Percentiles rank a stretch among this genome's conserved stretches.
These are phyloP conservation scores for Prionailurus bengalensis DNA, from an alignment of 2,113 vertebrate genomes.

Conservation along the genomic window DNA sequence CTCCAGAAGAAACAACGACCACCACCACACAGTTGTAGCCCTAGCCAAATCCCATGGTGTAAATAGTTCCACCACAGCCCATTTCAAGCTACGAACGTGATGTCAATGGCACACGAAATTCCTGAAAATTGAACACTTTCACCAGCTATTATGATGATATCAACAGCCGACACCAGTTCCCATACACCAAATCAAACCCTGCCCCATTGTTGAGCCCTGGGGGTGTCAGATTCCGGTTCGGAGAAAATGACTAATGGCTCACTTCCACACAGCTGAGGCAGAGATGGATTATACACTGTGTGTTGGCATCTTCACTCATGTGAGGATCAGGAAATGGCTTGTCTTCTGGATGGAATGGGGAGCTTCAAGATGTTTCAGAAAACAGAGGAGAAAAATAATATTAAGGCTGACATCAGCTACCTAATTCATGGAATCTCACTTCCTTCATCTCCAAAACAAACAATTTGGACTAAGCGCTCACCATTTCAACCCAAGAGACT, in stretches of 20 bases:
- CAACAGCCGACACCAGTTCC: not conserved
- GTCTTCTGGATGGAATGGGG: not conserved
- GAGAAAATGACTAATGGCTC: not conserved
- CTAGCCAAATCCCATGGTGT: not conserved
- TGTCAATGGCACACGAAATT: not conserved
- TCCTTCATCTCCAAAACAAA: slow-evolving; percentile 9
- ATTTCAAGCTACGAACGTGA: not conserved
- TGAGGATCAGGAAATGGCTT: not conserved
- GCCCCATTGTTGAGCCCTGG: not conserved
- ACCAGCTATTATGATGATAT: not conserved
- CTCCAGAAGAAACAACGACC: not conserved
- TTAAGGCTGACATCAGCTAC: not conserved
- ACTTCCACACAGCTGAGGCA: not conserved
- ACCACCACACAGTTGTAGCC: too few species aligned
- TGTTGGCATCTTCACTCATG: not conserved
- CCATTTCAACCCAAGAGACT: not conserved
- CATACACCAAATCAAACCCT: not conserved
- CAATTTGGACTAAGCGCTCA: not conserved
- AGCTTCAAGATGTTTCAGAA: not conserved
- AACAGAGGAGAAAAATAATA: slow-evolving; percentile 2
- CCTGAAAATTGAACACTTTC: not conserved
- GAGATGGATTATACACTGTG: not conserved
- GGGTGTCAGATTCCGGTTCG: not conserved
- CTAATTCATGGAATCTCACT: not conserved
- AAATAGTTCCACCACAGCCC: not conserved